Evolutionary conservation across 1,140 invertebrate genomes (phyloP), one percentile per base, ranked within the genome.

Genomic region (Scaptomyza pallida): DNA sequence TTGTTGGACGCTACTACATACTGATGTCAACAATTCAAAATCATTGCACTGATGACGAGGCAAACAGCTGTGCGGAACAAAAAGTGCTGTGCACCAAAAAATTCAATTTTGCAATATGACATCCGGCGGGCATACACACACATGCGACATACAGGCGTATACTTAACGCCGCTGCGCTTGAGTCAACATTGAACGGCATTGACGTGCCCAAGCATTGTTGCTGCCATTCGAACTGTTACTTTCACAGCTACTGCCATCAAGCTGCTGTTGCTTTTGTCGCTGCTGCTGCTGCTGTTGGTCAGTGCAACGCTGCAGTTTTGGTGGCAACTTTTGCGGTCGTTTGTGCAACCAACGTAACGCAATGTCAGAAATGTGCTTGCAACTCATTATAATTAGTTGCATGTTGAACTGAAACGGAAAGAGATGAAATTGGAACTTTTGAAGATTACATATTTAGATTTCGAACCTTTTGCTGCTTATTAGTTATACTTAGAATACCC

Each of bases 21-120:
- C 40, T 44, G 74, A 85, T 85, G 80, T 85, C 80, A 83, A 86
- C 81, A 88, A 81, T 86, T 81, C 81, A 81, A 81, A 88, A 86
- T 81, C 82, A 86, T 86, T 67, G 81, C 81, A 74, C 47, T 81
- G 82, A 86, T 86, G 81, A 86, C 81, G 82, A 76, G 74, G 77
- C 82, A 86, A 86, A 86, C 80, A 86, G 77, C 77, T 77, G 80
- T n/a, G 47, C 56, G 67, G 63, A 70, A 67, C 74, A 83, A 63
- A n/a, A 72, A 68, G 69, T 72, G 69, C 73, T 75, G 73, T 69
- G 70, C 70, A 69, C 52, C 78, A 57, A 86, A 86, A 86, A 86
- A 86, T 88, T 86, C 81, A 86, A 86, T 86, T 86, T 86, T 86
- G 77, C 81, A 81, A 85, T 85, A 85, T 85, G 81, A 85, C 81